Percentiles rank a stretch among this genome's conserved stretches.
phyloP scores from a whole-genome alignment of 2,113 vertebrate species.

The Pelvicachromis taeniatus region DNA sequence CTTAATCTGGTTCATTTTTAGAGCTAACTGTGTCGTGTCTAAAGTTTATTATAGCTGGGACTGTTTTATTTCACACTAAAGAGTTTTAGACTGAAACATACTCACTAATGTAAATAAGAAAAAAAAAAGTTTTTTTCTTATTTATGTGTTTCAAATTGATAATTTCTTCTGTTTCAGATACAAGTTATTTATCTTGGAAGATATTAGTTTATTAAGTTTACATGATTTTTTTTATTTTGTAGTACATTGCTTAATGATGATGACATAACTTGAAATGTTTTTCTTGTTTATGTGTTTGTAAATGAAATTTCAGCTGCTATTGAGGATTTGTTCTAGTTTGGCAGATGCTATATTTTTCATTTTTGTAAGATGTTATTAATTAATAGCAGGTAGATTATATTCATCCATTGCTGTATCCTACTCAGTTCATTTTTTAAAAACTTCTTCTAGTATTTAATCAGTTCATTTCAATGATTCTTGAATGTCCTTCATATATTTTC shows the following conservation, averaged over 20 bases:
- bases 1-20: neutral
- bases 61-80: neutral
- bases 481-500: too few species aligned
- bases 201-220: neutral
- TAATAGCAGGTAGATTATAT: rapidly evolving
- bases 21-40: rapidly evolving
- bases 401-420: neutral
- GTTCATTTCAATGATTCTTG: neutral
- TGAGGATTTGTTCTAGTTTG: neutral
- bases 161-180: neutral
- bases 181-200: neutral
- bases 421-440: neutral
- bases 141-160: neutral
- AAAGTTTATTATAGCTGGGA: rapidly evolving
- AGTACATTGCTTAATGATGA: rapidly evolving
- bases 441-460: rapidly evolving
- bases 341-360: rapidly evolving
- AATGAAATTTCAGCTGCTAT: neutral
- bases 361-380: neutral
- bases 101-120: neutral
- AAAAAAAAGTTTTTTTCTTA: too few species aligned
- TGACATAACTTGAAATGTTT: neutral
- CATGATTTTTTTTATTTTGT: neutral
- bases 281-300: neutral
- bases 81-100: neutral